These are phyloP conservation scores for Tokudaia tokunoshimensis DNA, from an alignment of 2,797 vertebrate species.

Conservation along the genomic window DNA sequence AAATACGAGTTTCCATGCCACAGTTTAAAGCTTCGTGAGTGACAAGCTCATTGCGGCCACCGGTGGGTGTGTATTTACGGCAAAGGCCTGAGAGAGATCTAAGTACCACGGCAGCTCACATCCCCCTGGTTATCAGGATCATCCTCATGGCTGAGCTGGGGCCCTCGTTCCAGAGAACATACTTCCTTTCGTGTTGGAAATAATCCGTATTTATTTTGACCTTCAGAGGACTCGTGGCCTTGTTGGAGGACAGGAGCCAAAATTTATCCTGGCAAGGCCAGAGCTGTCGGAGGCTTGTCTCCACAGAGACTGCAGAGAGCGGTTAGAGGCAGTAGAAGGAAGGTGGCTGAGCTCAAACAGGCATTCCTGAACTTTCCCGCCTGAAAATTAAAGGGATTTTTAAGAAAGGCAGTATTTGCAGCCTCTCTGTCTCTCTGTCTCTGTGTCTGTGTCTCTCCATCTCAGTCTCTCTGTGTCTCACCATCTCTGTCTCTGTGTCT, in stretches of 20 bases:
- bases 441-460: neutral
- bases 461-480: too few species aligned
- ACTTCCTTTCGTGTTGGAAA: conserved; percentile 84
- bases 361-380: conserved; percentile 70
- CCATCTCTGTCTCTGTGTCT: too few species aligned
- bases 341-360: conserved; percentile 45
- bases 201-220: conserved; percentile 79
- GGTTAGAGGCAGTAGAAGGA: conserved; percentile 52
- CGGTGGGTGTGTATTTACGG: neutral
- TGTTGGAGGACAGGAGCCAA: conserved; percentile 70
- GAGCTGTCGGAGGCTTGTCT: conserved; percentile 45
- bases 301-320: conserved; percentile 27
- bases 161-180: conserved; percentile 76
- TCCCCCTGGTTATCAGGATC: conserved; percentile 21
- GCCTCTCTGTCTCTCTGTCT: neutral
- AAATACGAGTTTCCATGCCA: neutral
- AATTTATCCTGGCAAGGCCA: conserved; percentile 67
- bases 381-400: conserved; percentile 70
- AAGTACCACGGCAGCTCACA: neutral
- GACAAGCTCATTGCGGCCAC: conserved; percentile 18
- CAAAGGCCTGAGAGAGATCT: neutral
- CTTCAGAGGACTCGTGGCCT: conserved; percentile 78
- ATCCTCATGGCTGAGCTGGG: conserved; percentile 73
- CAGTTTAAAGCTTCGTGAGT: conserved; percentile 1
- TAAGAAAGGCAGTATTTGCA: conserved; percentile 29